Percentiles rank a stretch among this genome's conserved stretches.
Evolutionary conservation across 1,140 invertebrate genomes (phyloP).

Genomic region (Drosophila lowei): DNA sequence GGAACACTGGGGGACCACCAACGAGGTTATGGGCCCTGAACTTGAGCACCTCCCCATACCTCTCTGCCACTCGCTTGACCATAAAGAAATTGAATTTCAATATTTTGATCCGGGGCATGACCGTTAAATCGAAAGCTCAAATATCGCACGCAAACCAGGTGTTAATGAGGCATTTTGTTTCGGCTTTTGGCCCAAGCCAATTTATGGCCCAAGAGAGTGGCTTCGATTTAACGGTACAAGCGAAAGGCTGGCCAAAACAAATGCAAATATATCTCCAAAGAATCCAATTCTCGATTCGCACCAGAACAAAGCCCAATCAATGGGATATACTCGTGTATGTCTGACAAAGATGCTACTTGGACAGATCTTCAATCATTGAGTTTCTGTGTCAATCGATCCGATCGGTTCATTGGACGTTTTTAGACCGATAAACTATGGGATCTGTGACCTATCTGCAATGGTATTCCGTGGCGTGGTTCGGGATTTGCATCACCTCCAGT

Average conservation of each 20-base stretch:
- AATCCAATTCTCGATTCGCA: slow-evolving; percentile 9
- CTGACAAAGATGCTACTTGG: slow-evolving; percentile 22
- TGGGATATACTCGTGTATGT: slow-evolving; percentile 5
- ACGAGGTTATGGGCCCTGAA: slow-evolving; percentile 22
- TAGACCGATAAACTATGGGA: slow-evolving; percentile 48
- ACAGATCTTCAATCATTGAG: slow-evolving; percentile 19
- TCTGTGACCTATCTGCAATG: slow-evolving; percentile 44
- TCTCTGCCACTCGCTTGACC: slow-evolving; percentile 12
- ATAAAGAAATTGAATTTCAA: slow-evolving; percentile 48
- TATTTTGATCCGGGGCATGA: slow-evolving; percentile 52
- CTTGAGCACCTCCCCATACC: slow-evolving; percentile 19
- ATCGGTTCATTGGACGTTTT: slow-evolving; percentile 76
- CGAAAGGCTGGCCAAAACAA: slow-evolving; percentile 69
- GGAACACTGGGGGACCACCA: slow-evolving; percentile 25
- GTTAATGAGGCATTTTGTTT: slow-evolving; percentile 70
- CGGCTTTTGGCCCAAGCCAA: slow-evolving; percentile 35
- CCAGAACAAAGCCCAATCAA: slow-evolving; percentile 54
- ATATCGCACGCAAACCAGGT: slow-evolving; percentile 55
- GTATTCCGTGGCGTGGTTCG: slow-evolving; percentile 3
- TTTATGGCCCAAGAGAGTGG: slow-evolving; percentile 61
- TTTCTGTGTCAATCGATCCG: slow-evolving; percentile 39
- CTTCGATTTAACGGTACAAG: slow-evolving; percentile 69
- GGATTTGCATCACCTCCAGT: slow-evolving; percentile 35
- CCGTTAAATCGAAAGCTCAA: slow-evolving; percentile 69
- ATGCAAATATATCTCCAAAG: slow-evolving; percentile 64